phyloP scores from a whole-genome alignment of 2,888 invertebrate genomes.

The Idaea aversata region DNA sequence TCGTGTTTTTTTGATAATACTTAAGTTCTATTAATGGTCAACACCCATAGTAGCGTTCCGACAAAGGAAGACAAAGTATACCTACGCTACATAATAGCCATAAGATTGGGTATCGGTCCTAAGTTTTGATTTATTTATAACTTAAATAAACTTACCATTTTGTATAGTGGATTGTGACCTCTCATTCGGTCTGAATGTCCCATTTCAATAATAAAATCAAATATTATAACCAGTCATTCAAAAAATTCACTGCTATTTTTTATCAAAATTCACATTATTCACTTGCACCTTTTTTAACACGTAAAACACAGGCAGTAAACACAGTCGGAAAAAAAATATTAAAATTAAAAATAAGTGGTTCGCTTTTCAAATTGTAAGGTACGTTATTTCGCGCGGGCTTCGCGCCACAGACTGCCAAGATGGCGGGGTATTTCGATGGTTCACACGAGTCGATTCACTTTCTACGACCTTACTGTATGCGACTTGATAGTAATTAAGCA shows the following conservation, averaged over 20 bases:
- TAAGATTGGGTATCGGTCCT: neutral
- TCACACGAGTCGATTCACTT: constrained; percentile 80
- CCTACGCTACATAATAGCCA: neutral
- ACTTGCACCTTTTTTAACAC: constrained; percentile 57
- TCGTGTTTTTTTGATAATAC: neutral
- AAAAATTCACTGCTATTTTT: constrained; percentile 49
- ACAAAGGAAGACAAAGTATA: neutral
- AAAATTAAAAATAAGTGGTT: constrained; percentile 43
- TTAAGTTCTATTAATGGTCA: neutral
- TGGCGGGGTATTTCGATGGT: constrained; percentile 78
- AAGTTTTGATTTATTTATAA: neutral
- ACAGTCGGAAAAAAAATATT: constrained; percentile 52
- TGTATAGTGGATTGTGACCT: constrained; percentile 48
- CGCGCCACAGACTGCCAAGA: constrained; percentile 76
- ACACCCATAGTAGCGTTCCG: neutral
- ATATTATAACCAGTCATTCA: constrained; percentile 38
- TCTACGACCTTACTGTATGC: constrained; percentile 79
- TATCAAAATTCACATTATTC: constrained; percentile 61
- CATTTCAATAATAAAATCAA: constrained; percentile 43
- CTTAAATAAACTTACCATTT: constrained; percentile 67
- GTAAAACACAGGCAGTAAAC: constrained; percentile 53
- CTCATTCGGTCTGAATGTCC: constrained; percentile 65
- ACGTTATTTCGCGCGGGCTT: constrained; percentile 67
- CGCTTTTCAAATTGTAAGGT: constrained; percentile 59
- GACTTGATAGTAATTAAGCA: constrained; percentile 77